Evolutionary conservation across 35 echinoderm and acorn worm genomes (phyloP).

Genomic region (Apostichopus parvimensis): DNA sequence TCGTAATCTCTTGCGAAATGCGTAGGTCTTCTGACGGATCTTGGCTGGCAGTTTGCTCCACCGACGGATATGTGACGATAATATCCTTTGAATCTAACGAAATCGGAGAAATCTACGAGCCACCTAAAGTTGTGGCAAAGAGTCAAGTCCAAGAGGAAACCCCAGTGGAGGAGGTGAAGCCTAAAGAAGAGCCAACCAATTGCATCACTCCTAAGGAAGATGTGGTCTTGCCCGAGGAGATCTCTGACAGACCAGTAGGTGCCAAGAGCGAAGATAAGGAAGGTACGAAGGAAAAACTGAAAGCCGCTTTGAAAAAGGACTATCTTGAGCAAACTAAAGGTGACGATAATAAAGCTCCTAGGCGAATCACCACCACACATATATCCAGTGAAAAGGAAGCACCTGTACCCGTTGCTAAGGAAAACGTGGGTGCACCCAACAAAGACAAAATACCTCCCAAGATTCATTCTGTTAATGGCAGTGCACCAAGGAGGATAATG

Average conservation of each 20-base stretch:
- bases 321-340: background rate
- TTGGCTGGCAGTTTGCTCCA: slow-evolving; percentile 74
- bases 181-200: slow-evolving; percentile 5
- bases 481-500: slow-evolving; percentile 16
- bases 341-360: slow-evolving; percentile 24
- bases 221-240: background rate
- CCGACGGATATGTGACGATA: slow-evolving; percentile 89
- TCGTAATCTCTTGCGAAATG: background rate
- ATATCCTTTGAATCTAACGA: slow-evolving; percentile 87
- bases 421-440: slow-evolving; percentile 1
- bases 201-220: background rate
- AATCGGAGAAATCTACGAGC: slow-evolving; percentile 72
- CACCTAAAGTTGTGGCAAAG: slow-evolving; percentile 21
- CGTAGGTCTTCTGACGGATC: slow-evolving; percentile 84
- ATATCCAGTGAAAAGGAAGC: background rate
- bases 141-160: background rate
- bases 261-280: background rate
- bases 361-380: slow-evolving; percentile 15
- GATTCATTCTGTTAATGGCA: background rate
- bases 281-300: background rate
- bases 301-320: background rate
- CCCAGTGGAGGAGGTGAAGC: background rate
- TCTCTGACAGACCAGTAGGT: background rate
- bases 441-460: background rate
- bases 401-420: background rate